These are phyloP conservation scores for Hetaerina titia DNA, from an alignment of 2,888 invertebrate genomes.

Conservation along the genomic window DNA sequence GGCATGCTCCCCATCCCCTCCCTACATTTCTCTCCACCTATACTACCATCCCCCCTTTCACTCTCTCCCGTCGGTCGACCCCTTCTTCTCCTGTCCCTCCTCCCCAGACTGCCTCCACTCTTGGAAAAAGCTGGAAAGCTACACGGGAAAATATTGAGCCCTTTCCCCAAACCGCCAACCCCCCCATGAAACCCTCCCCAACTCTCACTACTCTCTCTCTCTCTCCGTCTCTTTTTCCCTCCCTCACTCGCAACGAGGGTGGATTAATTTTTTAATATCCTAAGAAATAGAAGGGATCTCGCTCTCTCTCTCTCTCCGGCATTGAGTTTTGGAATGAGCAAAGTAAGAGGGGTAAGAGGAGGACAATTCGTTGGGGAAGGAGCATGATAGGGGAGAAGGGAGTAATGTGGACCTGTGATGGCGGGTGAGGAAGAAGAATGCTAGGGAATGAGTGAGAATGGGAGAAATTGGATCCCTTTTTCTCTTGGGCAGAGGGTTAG, in stretches of 20 bases:
- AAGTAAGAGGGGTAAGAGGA: no score
- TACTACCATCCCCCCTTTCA: not conserved
- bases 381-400: not conserved
- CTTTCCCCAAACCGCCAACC: not conserved
- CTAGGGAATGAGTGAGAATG: not conserved
- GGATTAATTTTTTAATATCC: conserved; percentile 23
- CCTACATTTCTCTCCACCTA: not conserved
- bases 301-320: not conserved
- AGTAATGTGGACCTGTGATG: not conserved
- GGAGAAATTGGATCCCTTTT: not conserved
- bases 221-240: not conserved
- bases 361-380: not conserved
- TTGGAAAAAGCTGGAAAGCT: not conserved
- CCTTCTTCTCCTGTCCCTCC: not conserved
- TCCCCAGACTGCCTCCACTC: not conserved
- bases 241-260: no score
- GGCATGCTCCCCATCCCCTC: not conserved
- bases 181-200: not conserved
- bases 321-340: no score
- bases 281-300: not conserved
- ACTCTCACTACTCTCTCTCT: not conserved
- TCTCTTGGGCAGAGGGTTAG: not conserved
- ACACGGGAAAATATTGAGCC: not conserved
- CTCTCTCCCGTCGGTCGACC: not conserved
- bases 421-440: not conserved